These are phyloP conservation scores for Clytia hemisphaerica DNA, from an alignment of 30 jellyfish, hydroid and myxozoan genomes.

Conservation along the genomic window DNA sequence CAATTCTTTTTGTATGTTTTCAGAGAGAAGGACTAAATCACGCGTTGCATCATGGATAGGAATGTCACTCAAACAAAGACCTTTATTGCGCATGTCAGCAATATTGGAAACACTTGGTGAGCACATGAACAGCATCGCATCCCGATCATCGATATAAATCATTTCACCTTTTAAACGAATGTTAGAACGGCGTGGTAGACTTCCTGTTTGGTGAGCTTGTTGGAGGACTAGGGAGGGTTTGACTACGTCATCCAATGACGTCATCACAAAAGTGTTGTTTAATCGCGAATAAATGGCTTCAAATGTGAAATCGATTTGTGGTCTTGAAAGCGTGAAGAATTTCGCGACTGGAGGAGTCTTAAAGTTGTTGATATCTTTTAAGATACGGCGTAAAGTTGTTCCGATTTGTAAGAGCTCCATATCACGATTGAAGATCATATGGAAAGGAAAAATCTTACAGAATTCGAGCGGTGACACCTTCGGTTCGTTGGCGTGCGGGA, in stretches of 20 bases:
- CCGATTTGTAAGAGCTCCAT: slow-evolving; percentile 42
- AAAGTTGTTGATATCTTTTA: slow-evolving; percentile 17
- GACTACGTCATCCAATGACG: slow-evolving; percentile 17
- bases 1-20: slow-evolving; percentile 26
- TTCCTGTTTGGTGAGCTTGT: slow-evolving; percentile 6
- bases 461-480: slow-evolving; percentile 49
- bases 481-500: slow-evolving; percentile 41
- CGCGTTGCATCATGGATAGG: slow-evolving; percentile 67
- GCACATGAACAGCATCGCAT: slow-evolving; percentile 41
- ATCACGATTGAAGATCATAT: slow-evolving; percentile 37
- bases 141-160: slow-evolving; percentile 36
- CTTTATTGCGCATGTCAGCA: slow-evolving; percentile 31
- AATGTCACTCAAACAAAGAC: slow-evolving; percentile 47
- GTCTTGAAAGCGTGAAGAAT: slow-evolving; percentile 31
- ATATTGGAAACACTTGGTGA: slow-evolving; percentile 52
- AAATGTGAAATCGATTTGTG: slow-evolving; percentile 36
- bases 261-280: slow-evolving; percentile 34
- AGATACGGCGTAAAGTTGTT: slow-evolving; percentile 28
- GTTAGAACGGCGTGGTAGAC: slow-evolving; percentile 25
- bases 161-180: slow-evolving; percentile 62
- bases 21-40: slow-evolving; percentile 36
- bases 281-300: slow-evolving; percentile 37
- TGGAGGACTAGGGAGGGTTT: slow-evolving; percentile 1
- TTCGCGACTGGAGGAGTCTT: slow-evolving; percentile 15
- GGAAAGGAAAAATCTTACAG: slow-evolving; percentile 49